These are phyloP conservation scores for Aproaerema taeniolella DNA, from an alignment of 2,888 invertebrate species.

Conservation along the genomic window DNA sequence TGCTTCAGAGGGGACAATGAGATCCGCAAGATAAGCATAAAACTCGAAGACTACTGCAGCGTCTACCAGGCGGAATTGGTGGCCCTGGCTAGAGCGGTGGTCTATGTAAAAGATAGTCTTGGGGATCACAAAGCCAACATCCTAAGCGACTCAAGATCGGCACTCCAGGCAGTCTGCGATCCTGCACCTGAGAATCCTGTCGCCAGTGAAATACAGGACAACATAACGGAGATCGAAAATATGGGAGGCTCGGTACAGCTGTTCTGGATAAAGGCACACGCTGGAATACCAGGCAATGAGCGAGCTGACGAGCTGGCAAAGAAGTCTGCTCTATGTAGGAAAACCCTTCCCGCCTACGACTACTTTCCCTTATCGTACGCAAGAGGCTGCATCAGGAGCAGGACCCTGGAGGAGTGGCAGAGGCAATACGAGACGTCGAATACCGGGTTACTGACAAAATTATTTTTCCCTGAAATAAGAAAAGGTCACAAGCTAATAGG, in stretches of 20 bases:
- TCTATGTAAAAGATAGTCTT: background rate
- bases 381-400: background rate
- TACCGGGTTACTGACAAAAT: background rate
- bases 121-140: background rate
- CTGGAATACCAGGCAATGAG: background rate
- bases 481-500: background rate
- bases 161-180: background rate
- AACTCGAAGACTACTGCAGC: background rate
- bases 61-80: slow-evolving; percentile 1
- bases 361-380: background rate
- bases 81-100: background rate
- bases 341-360: slow-evolving; percentile 2
- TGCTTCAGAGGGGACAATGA: background rate
- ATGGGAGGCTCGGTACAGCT: background rate
- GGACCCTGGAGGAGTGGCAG: background rate
- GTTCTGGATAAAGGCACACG: slow-evolving; percentile 1
- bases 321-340: background rate
- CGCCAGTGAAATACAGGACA: no score
- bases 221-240: background rate
- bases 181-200: background rate
- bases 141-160: slow-evolving; percentile 1
- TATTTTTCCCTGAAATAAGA: background rate
- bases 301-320: background rate
- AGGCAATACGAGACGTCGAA: background rate
- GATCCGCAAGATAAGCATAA: background rate